phyloP scores from a whole-genome alignment of 2,113 vertebrate genomes.

The Strix aluco region DNA sequence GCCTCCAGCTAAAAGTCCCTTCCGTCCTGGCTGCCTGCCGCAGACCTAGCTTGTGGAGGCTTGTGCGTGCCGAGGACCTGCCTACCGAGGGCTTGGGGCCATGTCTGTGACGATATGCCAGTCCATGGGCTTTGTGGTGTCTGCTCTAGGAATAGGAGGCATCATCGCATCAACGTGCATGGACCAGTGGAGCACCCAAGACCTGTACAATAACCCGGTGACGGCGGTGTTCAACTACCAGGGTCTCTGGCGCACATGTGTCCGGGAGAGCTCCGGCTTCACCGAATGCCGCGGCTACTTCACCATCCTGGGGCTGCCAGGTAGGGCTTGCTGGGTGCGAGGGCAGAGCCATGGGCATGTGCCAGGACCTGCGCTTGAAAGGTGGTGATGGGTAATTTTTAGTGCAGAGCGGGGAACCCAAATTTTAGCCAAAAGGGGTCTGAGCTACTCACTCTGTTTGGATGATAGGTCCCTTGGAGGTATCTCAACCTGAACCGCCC shows the following conservation, averaged over 20 bases:
- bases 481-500: background rate
- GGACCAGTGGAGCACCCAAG: constrained; percentile 91
- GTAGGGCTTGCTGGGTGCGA: constrained; percentile 67
- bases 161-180: constrained; percentile 83
- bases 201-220: constrained; percentile 84
- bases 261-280: constrained; percentile 85
- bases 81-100: fast-evolving
- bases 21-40: background rate
- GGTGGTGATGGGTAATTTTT: fast-evolving
- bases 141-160: constrained; percentile 79
- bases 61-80: background rate
- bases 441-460: fast-evolving
- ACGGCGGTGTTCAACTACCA: constrained; percentile 86
- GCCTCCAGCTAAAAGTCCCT: constrained; percentile 66
- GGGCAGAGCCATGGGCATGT: fast-evolving
- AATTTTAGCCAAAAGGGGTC: background rate
- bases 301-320: constrained; percentile 91
- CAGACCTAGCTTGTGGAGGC: background rate
- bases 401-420: fast-evolving
- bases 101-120: constrained; percentile 89
- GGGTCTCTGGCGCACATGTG: constrained; percentile 89
- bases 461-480: background rate
- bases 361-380: fast-evolving
- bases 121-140: constrained; percentile 84
- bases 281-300: constrained; percentile 88